phyloP scores from a whole-genome alignment of 2,888 invertebrate genomes.

The Gari tellinella region DNA sequence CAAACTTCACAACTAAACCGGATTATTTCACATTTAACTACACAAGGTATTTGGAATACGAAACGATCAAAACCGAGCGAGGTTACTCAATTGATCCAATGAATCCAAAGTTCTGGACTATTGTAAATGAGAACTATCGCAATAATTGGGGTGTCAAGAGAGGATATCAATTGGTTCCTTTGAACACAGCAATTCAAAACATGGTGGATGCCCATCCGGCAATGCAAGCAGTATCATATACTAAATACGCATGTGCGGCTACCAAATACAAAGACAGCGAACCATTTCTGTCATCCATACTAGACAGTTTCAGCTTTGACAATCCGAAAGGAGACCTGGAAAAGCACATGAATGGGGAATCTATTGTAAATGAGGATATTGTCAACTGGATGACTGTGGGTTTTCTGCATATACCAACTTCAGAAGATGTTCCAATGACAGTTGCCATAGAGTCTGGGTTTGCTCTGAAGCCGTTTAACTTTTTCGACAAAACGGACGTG shows the following conservation, averaged over 20 bases:
- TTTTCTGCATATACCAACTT: constrained; percentile 35
- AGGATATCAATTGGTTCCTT: constrained; percentile 52
- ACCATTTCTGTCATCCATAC: constrained; percentile 16
- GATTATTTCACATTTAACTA: constrained; percentile 11
- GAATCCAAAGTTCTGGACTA: constrained; percentile 56
- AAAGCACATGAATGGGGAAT: constrained; percentile 26
- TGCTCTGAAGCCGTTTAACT: constrained; percentile 40
- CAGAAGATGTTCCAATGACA: constrained; percentile 46
- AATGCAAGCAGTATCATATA: constrained; percentile 28
- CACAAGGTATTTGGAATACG: constrained; percentile 48
- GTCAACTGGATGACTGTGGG: constrained; percentile 44
- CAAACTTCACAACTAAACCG: constrained; percentile 5
- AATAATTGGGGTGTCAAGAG: constrained; percentile 60
- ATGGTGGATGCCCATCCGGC: constrained; percentile 14
- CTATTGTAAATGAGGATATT: constrained; percentile 31
- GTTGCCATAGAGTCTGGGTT: constrained; percentile 23
- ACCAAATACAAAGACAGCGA: constrained; percentile 34
- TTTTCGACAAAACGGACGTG: constrained; percentile 31
- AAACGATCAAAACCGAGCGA: constrained; percentile 42
- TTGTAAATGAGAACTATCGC: constrained; percentile 60
- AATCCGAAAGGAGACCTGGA: constrained; percentile 27
- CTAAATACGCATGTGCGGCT: constrained; percentile 36
- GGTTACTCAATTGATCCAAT: constrained; percentile 42
- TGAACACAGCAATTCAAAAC: constrained; percentile 5
- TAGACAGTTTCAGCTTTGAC: constrained; percentile 27